A percentile compares a stretch with the other conserved stretches of the same genome.
Conservation (phyloP, 2,113 vertebrate genomes). For the Tautogolabrus adspersus region DNA sequence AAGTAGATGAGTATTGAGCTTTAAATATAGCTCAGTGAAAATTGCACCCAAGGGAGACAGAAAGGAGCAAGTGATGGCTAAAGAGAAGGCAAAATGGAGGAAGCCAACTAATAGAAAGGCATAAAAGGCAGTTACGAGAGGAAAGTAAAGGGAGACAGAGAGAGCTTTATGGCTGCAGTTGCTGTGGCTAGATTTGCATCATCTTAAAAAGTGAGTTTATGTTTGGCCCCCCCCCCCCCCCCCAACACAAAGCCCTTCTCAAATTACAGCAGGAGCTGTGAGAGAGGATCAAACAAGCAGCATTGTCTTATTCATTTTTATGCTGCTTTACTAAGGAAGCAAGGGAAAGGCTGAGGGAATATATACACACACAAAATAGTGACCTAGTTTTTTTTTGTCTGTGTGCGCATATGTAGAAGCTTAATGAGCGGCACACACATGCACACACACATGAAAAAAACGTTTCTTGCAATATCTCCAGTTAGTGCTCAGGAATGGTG, state of each 20-base stretch:
- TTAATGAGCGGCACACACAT: constrained; percentile 48
- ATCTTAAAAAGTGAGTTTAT: constrained; percentile 44
- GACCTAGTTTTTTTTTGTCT: constrained; percentile 63
- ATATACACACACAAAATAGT: constrained; percentile 15
- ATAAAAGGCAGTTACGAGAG: not conserved
- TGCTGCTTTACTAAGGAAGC: constrained; percentile 41
- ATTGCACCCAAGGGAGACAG: constrained; percentile 54
- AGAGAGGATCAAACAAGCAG: constrained; percentile 57
- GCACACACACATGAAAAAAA: constrained; percentile 21
- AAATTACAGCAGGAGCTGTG: constrained; percentile 46
- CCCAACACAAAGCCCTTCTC: constrained; percentile 7
- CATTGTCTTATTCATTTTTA: constrained; percentile 66
- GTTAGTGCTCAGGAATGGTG: constrained; percentile 11
- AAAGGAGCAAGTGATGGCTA: not conserved
- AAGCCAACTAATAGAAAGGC: constrained; percentile 9
- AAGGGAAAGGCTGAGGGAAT: constrained; percentile 22
- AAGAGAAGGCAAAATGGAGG: constrained; percentile 49
- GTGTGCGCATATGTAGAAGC: constrained; percentile 30
- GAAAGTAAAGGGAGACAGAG: not conserved
- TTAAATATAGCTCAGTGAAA: constrained; percentile 60
- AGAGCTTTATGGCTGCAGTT: constrained; percentile 5
- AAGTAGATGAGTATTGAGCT: constrained; percentile 57
- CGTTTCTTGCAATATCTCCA: constrained; percentile 40
- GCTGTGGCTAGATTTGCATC: constrained; percentile 25
- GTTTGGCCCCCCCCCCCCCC: not conserved